phyloP scores from a whole-genome alignment of 2,888 invertebrate species.

The Nymphalis c-album region DNA sequence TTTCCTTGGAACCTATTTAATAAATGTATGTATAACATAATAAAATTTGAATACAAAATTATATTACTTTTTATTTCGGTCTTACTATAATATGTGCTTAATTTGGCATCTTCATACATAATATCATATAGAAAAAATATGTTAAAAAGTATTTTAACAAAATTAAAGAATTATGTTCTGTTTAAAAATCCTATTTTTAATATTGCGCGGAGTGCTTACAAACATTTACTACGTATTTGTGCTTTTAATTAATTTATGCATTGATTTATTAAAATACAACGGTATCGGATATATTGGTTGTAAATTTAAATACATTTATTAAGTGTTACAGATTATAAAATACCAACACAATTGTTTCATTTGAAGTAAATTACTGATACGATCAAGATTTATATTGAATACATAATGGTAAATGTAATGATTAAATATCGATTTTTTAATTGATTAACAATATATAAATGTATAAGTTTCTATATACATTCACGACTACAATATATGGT shows the following conservation, averaged over 20 bases:
- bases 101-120: constrained; percentile 6
- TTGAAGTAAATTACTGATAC: no score
- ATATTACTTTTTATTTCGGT: background rate
- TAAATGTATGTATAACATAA: no score
- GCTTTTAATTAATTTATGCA: background rate
- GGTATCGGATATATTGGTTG: background rate
- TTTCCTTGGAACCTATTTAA: background rate
- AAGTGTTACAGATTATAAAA: constrained; percentile 2
- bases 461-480: constrained; percentile 6
- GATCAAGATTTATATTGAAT: background rate
- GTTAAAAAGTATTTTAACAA: no score
- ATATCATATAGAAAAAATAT: background rate
- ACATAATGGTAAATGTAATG: background rate
- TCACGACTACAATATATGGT: background rate
- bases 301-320: background rate
- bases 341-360: background rate
- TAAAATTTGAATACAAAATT: background rate
- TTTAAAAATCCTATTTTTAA: background rate
- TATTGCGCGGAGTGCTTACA: background rate
- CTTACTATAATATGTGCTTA: background rate
- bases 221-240: constrained; percentile 3
- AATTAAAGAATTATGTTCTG: background rate
- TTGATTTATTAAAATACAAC: background rate
- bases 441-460: background rate
- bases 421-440: background rate